Conservation (phyloP, 2,797 vertebrate genomes). For the Propithecus deckenii region DNA sequence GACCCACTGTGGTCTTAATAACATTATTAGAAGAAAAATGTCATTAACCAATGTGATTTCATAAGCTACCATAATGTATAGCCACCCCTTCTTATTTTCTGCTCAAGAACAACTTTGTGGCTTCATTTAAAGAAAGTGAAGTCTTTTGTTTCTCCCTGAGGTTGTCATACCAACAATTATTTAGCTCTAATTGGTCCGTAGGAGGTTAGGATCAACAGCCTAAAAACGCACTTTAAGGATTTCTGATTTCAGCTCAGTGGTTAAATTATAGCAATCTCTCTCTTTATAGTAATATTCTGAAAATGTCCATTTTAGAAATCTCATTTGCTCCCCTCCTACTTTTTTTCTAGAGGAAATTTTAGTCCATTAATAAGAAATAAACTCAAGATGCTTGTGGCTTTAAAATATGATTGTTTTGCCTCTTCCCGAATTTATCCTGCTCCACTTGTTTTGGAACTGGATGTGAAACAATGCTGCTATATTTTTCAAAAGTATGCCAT, state of each 20-base stretch:
- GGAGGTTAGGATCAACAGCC: slow-evolving; percentile 80
- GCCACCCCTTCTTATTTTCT: slow-evolving; percentile 32
- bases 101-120: slow-evolving; percentile 57
- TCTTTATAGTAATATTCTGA: slow-evolving; percentile 83
- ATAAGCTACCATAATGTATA: background rate
- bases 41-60: background rate
- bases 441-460: slow-evolving; percentile 30
- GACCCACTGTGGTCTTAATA: slow-evolving; percentile 4
- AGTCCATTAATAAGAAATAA: slow-evolving; percentile 83
- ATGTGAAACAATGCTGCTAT: background rate
- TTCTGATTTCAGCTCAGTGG: slow-evolving; percentile 87
- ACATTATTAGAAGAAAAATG: slow-evolving; percentile 39
- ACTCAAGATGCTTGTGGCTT: background rate
- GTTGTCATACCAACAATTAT: slow-evolving; percentile 85
- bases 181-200: slow-evolving; percentile 52
- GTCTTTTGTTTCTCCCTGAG: slow-evolving; percentile 67
- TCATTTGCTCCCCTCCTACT: slow-evolving; percentile 76
- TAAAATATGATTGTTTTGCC: slow-evolving; percentile 34
- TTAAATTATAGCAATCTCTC: slow-evolving; percentile 84
- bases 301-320: slow-evolving; percentile 84
- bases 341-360: slow-evolving; percentile 76
- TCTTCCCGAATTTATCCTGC: slow-evolving; percentile 17
- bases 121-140: slow-evolving; percentile 68
- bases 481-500: slow-evolving; percentile 37
- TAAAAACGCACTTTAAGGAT: slow-evolving; percentile 84